phyloP scores from a whole-genome alignment of 1,140 invertebrate genomes.

The Hylaeus volcanicus region DNA sequence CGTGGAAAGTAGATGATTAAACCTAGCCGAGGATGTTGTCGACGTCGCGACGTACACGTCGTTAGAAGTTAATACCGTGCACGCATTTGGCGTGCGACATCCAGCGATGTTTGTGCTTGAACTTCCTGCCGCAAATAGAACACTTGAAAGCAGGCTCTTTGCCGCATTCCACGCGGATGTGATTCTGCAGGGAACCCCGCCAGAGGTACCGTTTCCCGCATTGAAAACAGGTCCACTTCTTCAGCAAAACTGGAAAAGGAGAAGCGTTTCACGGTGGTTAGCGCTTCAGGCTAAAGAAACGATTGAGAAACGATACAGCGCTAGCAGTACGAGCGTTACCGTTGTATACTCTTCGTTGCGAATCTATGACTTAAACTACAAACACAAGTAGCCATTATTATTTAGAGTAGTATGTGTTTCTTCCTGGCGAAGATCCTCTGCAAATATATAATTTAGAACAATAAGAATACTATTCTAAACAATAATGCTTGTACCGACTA shows the following conservation, averaged over 20 bases:
- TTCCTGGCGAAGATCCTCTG: no score
- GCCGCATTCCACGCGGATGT: conserved; percentile 82
- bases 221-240: conserved; percentile 71
- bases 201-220: conserved; percentile 79
- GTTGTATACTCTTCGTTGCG: neutral
- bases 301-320: neutral
- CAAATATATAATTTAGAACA: no score
- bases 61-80: conserved; percentile 63
- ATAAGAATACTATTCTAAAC: no score
- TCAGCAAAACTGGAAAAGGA: conserved; percentile 57
- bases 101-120: conserved; percentile 81
- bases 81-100: conserved; percentile 76
- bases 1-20: neutral
- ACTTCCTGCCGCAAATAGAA: conserved; percentile 79
- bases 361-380: no score
- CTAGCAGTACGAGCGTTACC: neutral
- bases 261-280: conserved; percentile 22
- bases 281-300: neutral
- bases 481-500: no score
- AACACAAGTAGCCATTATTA: no score
- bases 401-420: no score
- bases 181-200: conserved; percentile 79
- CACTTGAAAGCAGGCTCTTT: conserved; percentile 82
- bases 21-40: neutral
- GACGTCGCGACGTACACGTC: neutral